Base-by-base conservation (phyloP, 1,140 invertebrate genomes). In the Drosophila varians region DNA sequence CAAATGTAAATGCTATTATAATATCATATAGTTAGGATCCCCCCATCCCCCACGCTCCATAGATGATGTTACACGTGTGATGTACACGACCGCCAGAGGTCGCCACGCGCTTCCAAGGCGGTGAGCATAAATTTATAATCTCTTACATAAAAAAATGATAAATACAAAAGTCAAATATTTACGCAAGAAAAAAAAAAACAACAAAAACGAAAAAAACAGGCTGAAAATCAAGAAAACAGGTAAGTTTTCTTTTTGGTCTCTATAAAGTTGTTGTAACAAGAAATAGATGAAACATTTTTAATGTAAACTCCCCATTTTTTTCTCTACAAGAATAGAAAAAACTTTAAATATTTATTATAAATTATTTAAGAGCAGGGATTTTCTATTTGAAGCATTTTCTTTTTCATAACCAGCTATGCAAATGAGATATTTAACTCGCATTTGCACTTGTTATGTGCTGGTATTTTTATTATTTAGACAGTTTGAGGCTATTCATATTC, bases 41-140 rank as follows among this genome's bases (percentile, higher is more conserved):
- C 19, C 21, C 11, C 19, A 8, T 28, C n/a, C 8, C 51, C n/a
- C n/a, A n/a, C n/a, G n/a, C n/a, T n/a, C n/a, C n/a, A n/a, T n/a
- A n/a, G 23, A 14, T 46, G 18, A 26, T 46, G 25, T 19, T 36
- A 25, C 1, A 64, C 60, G 60, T 64, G 60, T 38, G 19, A 16
- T 3, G 26, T 28, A 8, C 9, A 28, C 26, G 8, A 21, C 38
- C 38, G 14, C 4, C 38, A 40, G 38, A 18, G 25, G 36, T 49
- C 23, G 55, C 23, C 55, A 16, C 60, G 16, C 60, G 16, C 28
- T 60, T n/a, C n/a, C 60, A 64, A 61, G 60, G 60, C 18, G 25
- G 31, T 47, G 60, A 61, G 60, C 60, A 64, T 64, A 64, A 60
- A 60, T 60, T 61, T 26, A 61, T 61, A 64, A 64, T 64, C 55